Evolutionary conservation across 2,888 invertebrate species (phyloP).

Genomic region (Agrenia bidenticulata): DNA sequence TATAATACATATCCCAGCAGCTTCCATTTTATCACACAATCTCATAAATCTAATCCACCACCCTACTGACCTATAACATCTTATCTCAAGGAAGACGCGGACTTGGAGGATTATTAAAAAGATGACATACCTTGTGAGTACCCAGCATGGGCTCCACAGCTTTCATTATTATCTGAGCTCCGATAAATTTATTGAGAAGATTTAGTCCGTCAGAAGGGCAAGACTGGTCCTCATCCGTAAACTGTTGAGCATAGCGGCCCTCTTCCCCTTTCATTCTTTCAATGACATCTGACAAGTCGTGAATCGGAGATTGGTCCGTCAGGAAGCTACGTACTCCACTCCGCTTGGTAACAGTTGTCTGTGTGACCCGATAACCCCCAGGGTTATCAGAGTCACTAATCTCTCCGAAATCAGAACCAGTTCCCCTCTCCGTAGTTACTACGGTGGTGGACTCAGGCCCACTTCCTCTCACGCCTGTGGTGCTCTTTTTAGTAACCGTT

Average conservation of each 20-base stretch:
- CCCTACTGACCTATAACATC: too few species aligned
- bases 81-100: too few species aligned
- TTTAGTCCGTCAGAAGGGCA: conserved; percentile 58
- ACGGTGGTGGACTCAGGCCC: neutral
- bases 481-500: conserved; percentile 9
- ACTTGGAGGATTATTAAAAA: too few species aligned
- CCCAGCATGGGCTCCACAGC: conserved; percentile 66
- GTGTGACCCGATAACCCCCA: neutral
- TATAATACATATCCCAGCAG: too few species aligned
- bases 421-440: neutral
- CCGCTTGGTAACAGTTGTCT: neutral
- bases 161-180: conserved; percentile 75
- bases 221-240: conserved; percentile 37
- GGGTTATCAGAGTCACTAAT: neutral
- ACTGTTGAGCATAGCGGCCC: conserved; percentile 60
- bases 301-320: conserved; percentile 69
- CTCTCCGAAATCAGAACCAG: neutral
- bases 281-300: conserved; percentile 73
- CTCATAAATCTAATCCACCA: too few species aligned
- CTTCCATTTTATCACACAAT: too few species aligned
- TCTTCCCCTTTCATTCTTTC: conserved; percentile 76
- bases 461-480: conserved; percentile 3
- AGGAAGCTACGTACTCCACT: conserved; percentile 64
- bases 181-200: conserved; percentile 78
- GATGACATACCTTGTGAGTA: conserved; percentile 39